Evolutionary conservation across 2,113 vertebrate species (phyloP), one percentile per base, ranked within the genome.

Genomic region (Spea multiplicata): DNA sequence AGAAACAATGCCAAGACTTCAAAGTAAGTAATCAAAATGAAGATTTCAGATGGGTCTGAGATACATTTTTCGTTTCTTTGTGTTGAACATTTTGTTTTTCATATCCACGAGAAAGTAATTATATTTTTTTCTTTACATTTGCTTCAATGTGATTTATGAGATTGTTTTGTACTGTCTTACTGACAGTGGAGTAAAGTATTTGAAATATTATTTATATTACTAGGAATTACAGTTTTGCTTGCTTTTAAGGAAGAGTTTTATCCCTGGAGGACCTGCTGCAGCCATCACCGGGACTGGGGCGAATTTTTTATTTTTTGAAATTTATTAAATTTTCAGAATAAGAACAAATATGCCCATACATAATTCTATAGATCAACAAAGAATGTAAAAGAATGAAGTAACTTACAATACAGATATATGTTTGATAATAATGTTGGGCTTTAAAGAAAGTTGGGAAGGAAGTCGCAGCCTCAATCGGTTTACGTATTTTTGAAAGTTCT

Each of bases 161-260:
- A 64, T 13, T 74, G 73, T 50, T 65, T 64, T 74, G 12, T 47
- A 65, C n/a, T 64, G 17, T 69, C 44, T 65, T 65, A 47, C 16
- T 50, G 59, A 64, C 47, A 50, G 64, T 49, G 46, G 14, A 61
- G 16, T 30, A 16, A 8, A 74, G 48, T n/a, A 61, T 61, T 73
- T 73, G 44, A 61, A 47, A 62, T 73, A 55, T 47, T 74, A 65
- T 49, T 65, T 65, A 16, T 65, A 74, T 65, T 65, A 30, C 50
- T 49, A 50, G n/a, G 73, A 57, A 57, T 74, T 73, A 16, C 57
- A 44, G 71, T 46, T 57, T 73, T 73, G 52, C 14, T 73, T 59
- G 8, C 44, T 44, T 8, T 66, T 12, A 66, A 66, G 6, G 17
- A 66, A 66, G 55, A 66, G 30, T 44, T 66, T 10, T 44, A 44